Conservation (phyloP, 2,888 invertebrate species). For the Linnaemya tessellans region DNA sequence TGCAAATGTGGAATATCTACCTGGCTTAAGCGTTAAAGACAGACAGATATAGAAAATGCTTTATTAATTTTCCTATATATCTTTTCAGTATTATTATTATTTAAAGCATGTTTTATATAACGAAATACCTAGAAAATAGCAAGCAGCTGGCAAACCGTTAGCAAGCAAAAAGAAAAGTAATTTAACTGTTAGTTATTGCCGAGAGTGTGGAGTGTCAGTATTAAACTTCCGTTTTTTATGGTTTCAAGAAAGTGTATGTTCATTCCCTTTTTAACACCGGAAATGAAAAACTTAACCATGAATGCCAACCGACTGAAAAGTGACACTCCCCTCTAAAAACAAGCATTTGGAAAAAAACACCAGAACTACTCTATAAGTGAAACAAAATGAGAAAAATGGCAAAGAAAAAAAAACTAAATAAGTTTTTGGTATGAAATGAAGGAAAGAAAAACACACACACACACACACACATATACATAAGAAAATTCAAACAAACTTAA, state of each 20-base stretch:
- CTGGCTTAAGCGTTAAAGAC: not conserved
- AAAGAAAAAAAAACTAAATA: conserved; percentile 42
- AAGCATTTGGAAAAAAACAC: conserved; percentile 12
- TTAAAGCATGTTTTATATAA: conserved; percentile 38
- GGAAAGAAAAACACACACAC: not conserved
- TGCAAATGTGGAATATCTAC: conserved; percentile 48
- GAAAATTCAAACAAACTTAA: conserved; percentile 45
- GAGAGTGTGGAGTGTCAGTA: conserved; percentile 46
- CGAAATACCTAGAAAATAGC: conserved; percentile 6
- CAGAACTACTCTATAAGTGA: conserved; percentile 19
- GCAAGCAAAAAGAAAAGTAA: conserved; percentile 41
- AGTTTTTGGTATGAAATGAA: conserved; percentile 19
- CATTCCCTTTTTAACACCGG: conserved; percentile 62
- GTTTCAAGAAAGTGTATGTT: conserved; percentile 36
- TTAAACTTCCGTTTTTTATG: conserved; percentile 65
- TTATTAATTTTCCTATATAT: conserved; percentile 18
- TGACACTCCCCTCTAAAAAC: conserved; percentile 51
- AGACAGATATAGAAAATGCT: conserved; percentile 11
- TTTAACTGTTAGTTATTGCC: conserved; percentile 52
- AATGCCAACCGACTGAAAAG: conserved; percentile 63
- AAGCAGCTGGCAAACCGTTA: too few species aligned
- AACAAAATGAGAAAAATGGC: conserved; percentile 10
- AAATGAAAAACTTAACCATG: conserved; percentile 72
- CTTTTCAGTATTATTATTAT: conserved; percentile 42
- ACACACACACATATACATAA: too few species aligned